These are phyloP conservation scores for Autographa gamma DNA, from an alignment of 2,888 invertebrate species.

Conservation along the genomic window DNA sequence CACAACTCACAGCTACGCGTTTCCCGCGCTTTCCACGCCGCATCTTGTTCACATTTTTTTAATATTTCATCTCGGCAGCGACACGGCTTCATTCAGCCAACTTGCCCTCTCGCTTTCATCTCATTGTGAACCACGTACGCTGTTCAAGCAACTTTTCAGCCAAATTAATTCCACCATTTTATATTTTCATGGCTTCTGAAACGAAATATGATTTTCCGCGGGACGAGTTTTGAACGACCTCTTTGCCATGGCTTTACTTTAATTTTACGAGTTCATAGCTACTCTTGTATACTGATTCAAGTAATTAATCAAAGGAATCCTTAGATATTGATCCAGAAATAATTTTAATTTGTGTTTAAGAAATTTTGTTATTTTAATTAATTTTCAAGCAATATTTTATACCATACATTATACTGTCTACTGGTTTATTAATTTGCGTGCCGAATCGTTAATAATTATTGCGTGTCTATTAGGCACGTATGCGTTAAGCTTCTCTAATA, in stretches of 20 bases:
- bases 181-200: conserved; percentile 81
- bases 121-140: conserved; percentile 76
- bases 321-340: conserved; percentile 23
- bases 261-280: conserved; percentile 61
- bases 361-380: conserved; percentile 9
- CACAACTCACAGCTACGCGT: conserved; percentile 39
- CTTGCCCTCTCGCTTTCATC: conserved; percentile 84
- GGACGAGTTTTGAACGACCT: conserved; percentile 74
- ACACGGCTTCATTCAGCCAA: conserved; percentile 82
- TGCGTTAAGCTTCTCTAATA: neutral
- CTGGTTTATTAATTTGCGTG: neutral
- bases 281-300: conserved; percentile 40
- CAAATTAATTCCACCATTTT: conserved; percentile 84
- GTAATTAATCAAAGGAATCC: conserved; percentile 41
- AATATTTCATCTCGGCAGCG: conserved; percentile 81
- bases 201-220: conserved; percentile 83
- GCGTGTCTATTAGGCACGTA: neutral
- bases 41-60: conserved; percentile 71
- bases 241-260: conserved; percentile 75
- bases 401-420: too few species aligned
- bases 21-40: conserved; percentile 56
- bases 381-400: neutral
- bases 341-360: conserved; percentile 20
- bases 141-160: conserved; percentile 81
- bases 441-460: neutral